Evolutionary conservation across 1,140 invertebrate species (phyloP).

Genomic region (Temnothorax nylanderi): DNA sequence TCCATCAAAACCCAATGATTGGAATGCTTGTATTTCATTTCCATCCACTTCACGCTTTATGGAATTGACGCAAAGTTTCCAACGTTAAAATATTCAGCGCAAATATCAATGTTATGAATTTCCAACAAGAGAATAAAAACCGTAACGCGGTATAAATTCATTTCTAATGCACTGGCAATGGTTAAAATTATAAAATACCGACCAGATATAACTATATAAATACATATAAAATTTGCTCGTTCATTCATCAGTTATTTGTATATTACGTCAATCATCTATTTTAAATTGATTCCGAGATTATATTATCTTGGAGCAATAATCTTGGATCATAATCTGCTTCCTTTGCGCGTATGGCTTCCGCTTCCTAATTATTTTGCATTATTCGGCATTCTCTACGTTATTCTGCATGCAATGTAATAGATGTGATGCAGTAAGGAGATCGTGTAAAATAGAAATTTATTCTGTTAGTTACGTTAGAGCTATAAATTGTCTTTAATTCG

Average conservation of each 20-base stretch:
- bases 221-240: not conserved
- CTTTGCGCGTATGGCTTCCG: not conserved
- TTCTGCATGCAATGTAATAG: not conserved
- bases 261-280: not conserved
- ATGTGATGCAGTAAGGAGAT: not conserved
- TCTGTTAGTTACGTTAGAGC: not conserved
- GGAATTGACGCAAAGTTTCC: slow-evolving; percentile 19
- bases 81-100: slow-evolving; percentile 13
- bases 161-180: not conserved
- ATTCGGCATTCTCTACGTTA: slow-evolving; percentile 4
- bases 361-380: slow-evolving; percentile 6
- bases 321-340: not conserved
- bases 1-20: slow-evolving; percentile 24
- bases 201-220: not conserved
- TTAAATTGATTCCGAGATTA: not conserved
- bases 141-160: not conserved
- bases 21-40: slow-evolving; percentile 27
- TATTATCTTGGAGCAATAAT: not conserved
- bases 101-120: slow-evolving; percentile 5
- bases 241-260: not conserved
- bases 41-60: not conserved
- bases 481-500: not conserved
- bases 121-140: not conserved
- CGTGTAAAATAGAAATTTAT: slow-evolving; percentile 14
- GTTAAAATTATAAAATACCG: not conserved